Evolutionary conservation across 1,140 invertebrate species (phyloP).

Genomic region (Kradibia gibbosae): DNA sequence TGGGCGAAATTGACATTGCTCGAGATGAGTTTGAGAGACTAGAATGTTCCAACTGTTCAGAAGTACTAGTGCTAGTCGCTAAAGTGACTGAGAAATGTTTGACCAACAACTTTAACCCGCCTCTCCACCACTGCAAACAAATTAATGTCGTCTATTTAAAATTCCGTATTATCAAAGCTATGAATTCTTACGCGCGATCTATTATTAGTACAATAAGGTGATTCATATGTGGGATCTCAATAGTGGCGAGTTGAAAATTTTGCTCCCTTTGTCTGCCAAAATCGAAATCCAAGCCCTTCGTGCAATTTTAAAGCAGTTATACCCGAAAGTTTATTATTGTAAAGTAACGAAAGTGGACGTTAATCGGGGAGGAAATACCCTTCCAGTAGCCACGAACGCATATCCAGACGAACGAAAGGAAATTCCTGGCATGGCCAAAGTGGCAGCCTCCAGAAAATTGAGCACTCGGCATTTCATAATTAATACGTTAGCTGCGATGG

Average conservation of each 20-base stretch:
- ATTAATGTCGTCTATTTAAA: background rate
- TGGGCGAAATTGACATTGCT: background rate
- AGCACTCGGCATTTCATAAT: conserved; percentile 67
- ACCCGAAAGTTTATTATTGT: background rate
- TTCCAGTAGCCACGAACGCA: background rate
- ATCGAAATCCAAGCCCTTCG: background rate
- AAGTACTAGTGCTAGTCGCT: background rate
- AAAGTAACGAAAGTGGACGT: background rate
- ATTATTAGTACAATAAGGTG: background rate
- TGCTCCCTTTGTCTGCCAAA: background rate
- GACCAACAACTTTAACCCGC: background rate
- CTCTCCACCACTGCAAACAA: background rate
- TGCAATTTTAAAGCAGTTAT: background rate
- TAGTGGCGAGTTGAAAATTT: background rate
- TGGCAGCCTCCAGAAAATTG: conserved; percentile 68
- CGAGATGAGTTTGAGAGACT: background rate
- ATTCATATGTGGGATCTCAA: background rate
- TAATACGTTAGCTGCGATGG: conserved; percentile 66
- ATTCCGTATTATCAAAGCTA: no score
- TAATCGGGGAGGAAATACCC: background rate
- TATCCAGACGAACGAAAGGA: conserved; percentile 40
- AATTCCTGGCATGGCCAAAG: conserved; percentile 52
- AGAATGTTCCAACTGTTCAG: background rate
- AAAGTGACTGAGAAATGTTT: background rate
- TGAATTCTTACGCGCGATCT: no score